Conservation (phyloP, 2,888 invertebrate species). For the Lypha dubia region DNA sequence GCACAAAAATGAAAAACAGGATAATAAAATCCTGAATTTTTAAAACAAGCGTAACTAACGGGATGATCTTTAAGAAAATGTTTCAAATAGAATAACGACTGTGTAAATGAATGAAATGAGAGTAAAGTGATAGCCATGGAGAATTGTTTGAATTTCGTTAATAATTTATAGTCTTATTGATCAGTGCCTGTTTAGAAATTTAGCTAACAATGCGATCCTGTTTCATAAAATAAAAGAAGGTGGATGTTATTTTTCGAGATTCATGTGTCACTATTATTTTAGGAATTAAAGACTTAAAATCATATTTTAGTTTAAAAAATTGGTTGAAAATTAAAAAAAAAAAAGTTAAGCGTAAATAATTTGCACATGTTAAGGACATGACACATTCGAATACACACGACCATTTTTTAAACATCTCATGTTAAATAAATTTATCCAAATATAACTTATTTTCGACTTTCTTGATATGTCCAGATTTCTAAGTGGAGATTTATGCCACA, state of each 20-base stretch:
- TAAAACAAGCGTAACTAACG: constrained; percentile 78
- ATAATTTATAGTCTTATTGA: constrained; percentile 1
- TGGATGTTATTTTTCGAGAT: constrained; percentile 60
- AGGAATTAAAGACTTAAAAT: constrained; percentile 44
- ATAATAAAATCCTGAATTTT: constrained; percentile 67
- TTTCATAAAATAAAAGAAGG: constrained; percentile 9
- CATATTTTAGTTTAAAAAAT: constrained; percentile 9
- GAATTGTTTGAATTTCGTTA: constrained; percentile 69
- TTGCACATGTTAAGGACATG: constrained; percentile 64
- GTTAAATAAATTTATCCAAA: background rate
- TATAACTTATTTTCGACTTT: background rate
- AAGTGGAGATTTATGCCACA: background rate
- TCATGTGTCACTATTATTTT: constrained; percentile 59
- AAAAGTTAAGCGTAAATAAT: constrained; percentile 70
- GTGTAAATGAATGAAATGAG: constrained; percentile 2
- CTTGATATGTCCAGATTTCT: too few relatives aligned
- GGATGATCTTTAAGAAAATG: constrained; percentile 65
- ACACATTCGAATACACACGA: constrained; percentile 32
- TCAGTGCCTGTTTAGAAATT: constrained; percentile 8
- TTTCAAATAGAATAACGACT: constrained; percentile 11
- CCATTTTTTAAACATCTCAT: background rate
- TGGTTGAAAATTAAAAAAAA: too few relatives aligned
- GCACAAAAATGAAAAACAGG: constrained; percentile 27
- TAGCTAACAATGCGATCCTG: background rate
- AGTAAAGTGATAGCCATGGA: constrained; percentile 74